Evolutionary conservation across 1,140 invertebrate species (phyloP).

Genomic region (Cecropterus lyciades): DNA sequence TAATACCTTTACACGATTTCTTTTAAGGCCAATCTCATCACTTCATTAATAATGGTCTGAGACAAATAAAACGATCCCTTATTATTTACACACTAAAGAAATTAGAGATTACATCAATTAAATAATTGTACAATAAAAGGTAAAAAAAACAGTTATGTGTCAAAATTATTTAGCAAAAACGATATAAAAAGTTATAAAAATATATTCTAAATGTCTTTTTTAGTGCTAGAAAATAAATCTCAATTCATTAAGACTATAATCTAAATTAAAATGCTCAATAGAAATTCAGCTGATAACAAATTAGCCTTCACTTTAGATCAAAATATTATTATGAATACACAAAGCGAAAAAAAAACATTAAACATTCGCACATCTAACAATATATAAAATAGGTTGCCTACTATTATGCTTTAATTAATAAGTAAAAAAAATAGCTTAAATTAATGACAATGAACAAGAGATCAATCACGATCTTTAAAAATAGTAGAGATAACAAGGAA

Average conservation of each 20-base stretch:
- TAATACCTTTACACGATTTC: neutral
- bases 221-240: constrained; percentile 10
- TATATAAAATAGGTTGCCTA: constrained; percentile 13
- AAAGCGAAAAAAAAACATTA: constrained; percentile 7
- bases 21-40: constrained; percentile 14
- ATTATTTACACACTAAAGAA: constrained; percentile 1
- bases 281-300: neutral
- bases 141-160: constrained; percentile 1
- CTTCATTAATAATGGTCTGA: neutral
- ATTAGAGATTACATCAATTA: constrained; percentile 11
- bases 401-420: constrained; percentile 10
- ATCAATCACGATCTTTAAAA: constrained; percentile 19
- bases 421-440: constrained; percentile 22
- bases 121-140: neutral
- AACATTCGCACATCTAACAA: constrained; percentile 25
- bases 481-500: constrained; percentile 25
- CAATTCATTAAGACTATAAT: constrained; percentile 4
- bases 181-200: constrained; percentile 23
- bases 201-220: constrained; percentile 28
- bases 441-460: constrained; percentile 28
- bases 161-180: constrained; percentile 23
- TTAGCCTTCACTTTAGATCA: neutral
- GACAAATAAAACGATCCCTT: constrained; percentile 7
- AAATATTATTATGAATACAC: constrained; percentile 1
- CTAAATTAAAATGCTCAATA: constrained; percentile 4